Conservation (phyloP, 2,113 vertebrate genomes). For the Xyliphius kryptos region DNA sequence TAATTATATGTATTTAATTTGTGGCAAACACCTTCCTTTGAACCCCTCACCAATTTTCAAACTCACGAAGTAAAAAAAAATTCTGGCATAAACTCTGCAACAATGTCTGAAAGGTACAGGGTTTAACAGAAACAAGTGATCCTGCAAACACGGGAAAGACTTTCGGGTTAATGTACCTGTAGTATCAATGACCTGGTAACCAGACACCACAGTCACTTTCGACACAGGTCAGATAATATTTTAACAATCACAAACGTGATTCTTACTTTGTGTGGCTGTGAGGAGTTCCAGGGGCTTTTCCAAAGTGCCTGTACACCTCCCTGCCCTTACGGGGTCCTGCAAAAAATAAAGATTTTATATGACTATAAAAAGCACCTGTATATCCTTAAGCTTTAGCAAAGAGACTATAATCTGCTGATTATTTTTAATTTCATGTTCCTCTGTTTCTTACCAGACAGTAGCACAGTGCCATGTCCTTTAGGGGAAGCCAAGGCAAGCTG, state of each 20-base stretch:
- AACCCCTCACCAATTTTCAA: too few species aligned
- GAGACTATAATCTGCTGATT: too few species aligned
- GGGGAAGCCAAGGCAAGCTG: slow-evolving; percentile 83
- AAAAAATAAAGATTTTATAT: too few species aligned
- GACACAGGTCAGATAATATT: neutral
- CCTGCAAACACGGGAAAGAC: slow-evolving; percentile 60
- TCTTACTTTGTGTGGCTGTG: slow-evolving; percentile 90
- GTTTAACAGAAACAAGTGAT: slow-evolving; percentile 47
- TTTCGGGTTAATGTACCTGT: slow-evolving; percentile 54
- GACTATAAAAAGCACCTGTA: too few species aligned
- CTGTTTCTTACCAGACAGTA: slow-evolving; percentile 84
- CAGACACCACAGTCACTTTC: too few species aligned
- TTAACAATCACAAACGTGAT: neutral
- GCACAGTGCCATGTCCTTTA: slow-evolving; percentile 79
- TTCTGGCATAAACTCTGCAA: too few species aligned
- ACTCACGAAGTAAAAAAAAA: too few species aligned
- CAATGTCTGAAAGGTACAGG: slow-evolving; percentile 56
- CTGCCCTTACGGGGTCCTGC: slow-evolving; percentile 82
- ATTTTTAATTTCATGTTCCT: too few species aligned
- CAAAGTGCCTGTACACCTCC: slow-evolving; percentile 87
- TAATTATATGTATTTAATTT: too few species aligned
- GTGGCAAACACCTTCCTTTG: too few species aligned
- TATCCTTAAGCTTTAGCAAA: too few species aligned
- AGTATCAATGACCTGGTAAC: too few species aligned
- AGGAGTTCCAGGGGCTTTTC: slow-evolving; percentile 83